Evolutionary conservation across 2,888 invertebrate species (phyloP).

Genomic region (Pocota personata): DNA sequence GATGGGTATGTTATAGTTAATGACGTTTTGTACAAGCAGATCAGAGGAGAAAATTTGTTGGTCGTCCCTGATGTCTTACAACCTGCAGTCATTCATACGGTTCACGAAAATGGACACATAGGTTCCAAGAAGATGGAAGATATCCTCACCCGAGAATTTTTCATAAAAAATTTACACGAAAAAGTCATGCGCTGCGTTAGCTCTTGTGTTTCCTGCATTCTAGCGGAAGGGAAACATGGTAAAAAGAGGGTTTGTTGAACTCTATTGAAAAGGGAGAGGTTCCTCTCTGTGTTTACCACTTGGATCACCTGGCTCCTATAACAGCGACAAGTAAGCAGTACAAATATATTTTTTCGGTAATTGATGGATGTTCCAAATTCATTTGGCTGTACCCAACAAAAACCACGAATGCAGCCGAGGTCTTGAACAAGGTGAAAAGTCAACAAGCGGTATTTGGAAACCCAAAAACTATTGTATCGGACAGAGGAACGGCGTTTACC

Average conservation of each 20-base stretch:
- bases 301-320: neutral
- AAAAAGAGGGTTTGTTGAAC: neutral
- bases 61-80: too few relatives aligned
- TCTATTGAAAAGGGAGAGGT: neutral
- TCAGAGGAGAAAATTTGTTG: too few relatives aligned
- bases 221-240: neutral
- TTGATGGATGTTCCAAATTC: neutral
- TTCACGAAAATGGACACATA: too few relatives aligned
- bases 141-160: too few relatives aligned
- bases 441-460: neutral
- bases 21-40: too few relatives aligned
- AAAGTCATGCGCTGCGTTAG: too few relatives aligned
- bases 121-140: too few relatives aligned
- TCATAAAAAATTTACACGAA: too few relatives aligned
- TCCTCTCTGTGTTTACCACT: neutral
- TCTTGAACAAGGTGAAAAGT: neutral
- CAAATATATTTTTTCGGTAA: neutral
- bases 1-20: too few relatives aligned
- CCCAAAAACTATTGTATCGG: neutral
- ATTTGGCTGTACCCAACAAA: conserved; percentile 3
- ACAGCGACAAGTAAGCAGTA: neutral
- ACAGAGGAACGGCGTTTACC: neutral
- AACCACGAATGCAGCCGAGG: neutral
- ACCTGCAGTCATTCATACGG: too few relatives aligned
- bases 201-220: neutral